These are phyloP conservation scores for Gasteruption jaculator DNA, from an alignment of 2,888 invertebrate genomes.

Conservation along the genomic window DNA sequence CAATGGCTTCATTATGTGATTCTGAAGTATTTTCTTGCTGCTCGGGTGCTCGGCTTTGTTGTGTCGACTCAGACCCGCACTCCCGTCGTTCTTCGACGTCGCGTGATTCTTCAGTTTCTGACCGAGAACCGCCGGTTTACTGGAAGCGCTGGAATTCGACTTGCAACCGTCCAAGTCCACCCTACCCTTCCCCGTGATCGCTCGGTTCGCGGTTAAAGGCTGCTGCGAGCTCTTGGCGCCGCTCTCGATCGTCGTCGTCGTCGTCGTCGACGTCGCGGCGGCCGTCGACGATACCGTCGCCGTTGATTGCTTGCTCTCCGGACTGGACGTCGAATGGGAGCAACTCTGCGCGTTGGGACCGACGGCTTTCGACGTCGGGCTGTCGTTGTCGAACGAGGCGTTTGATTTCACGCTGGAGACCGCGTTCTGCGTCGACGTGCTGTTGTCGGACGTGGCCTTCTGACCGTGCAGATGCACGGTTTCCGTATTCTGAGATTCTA, in stretches of 20 bases:
- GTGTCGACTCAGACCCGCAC: constrained; percentile 34
- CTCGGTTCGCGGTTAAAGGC: constrained; percentile 27
- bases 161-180: constrained; percentile 30
- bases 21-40: constrained; percentile 37
- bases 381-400: constrained; percentile 36
- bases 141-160: constrained; percentile 22
- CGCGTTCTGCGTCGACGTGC: constrained; percentile 23
- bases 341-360: constrained; percentile 9
- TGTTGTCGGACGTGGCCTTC: constrained; percentile 30
- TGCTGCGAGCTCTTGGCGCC: constrained; percentile 28
- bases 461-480: constrained; percentile 37
- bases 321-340: constrained; percentile 16
- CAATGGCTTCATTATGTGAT: constrained; percentile 35
- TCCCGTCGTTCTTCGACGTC: constrained; percentile 30
- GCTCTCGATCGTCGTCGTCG: constrained; percentile 17
- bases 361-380: constrained; percentile 22
- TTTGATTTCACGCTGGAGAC: constrained; percentile 30
- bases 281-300: constrained; percentile 10
- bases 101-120: constrained; percentile 44
- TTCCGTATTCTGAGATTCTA: constrained; percentile 50
- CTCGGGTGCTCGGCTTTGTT: constrained; percentile 32
- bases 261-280: constrained; percentile 16
- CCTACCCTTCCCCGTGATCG: constrained; percentile 29
- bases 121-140: constrained; percentile 30
- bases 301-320: constrained; percentile 20